phyloP scores from a whole-genome alignment of 2,113 vertebrate species.

The Zosterops hypoxanthus region DNA sequence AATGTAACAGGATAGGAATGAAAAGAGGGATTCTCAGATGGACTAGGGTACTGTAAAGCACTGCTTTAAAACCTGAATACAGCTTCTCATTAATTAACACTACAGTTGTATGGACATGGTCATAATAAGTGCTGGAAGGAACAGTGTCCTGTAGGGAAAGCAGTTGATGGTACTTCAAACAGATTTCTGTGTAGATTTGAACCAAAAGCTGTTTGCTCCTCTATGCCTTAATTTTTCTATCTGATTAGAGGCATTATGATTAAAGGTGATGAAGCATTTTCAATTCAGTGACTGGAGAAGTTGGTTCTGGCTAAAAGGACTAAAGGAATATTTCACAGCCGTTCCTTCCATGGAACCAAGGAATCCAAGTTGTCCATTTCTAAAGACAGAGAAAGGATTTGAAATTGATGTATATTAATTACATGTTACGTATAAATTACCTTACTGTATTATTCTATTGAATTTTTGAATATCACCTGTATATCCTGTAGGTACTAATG shows the following conservation, averaged over 20 bases:
- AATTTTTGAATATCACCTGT: background rate
- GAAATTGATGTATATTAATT: background rate
- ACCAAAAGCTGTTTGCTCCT: background rate
- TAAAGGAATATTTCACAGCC: background rate
- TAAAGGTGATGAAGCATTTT: slow-evolving; percentile 17
- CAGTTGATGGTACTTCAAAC: background rate
- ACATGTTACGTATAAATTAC: background rate
- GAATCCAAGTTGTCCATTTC: background rate
- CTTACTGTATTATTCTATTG: background rate
- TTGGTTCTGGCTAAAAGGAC: background rate
- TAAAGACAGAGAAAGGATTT: background rate
- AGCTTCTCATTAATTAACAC: background rate
- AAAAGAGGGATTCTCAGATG: background rate
- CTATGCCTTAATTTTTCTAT: background rate
- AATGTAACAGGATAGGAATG: background rate
- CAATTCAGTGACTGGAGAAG: background rate
- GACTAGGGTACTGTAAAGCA: background rate
- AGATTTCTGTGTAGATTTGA: background rate
- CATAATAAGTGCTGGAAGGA: background rate
- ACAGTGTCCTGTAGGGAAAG: background rate
- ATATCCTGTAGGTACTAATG: background rate
- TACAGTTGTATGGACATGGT: background rate
- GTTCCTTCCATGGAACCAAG: background rate
- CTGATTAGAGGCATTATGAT: background rate
- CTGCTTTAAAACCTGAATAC: background rate